These are phyloP conservation scores for Drosophila mojavensis DNA, from an alignment of 1,140 invertebrate species.

Conservation along the genomic window DNA sequence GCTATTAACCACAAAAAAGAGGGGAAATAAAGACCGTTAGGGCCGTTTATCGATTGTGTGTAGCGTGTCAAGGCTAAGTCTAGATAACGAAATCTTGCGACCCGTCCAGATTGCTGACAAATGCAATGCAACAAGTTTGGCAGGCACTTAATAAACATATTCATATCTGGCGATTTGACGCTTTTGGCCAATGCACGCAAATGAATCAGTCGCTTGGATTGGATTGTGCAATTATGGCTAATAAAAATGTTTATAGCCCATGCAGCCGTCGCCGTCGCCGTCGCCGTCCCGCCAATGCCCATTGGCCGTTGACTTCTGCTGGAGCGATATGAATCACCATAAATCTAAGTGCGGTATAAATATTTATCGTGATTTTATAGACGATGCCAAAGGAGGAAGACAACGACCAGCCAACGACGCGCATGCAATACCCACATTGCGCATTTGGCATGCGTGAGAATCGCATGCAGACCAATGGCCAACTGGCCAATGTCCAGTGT, in stretches of 20 bases:
- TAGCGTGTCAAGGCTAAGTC: constrained; percentile 52
- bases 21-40: neutral
- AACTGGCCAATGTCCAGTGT: constrained; percentile 35
- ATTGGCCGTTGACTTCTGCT: constrained; percentile 65
- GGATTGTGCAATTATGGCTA: constrained; percentile 72
- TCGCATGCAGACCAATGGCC: constrained; percentile 36
- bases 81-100: constrained; percentile 12
- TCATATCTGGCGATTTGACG: constrained; percentile 5
- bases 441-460: constrained; percentile 68
- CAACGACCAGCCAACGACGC: constrained; percentile 25
- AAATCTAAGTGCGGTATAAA: constrained; percentile 79
- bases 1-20: constrained; percentile 33
- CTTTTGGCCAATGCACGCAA: constrained; percentile 46
- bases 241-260: constrained; percentile 76
- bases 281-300: constrained; percentile 46
- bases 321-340: constrained; percentile 72
- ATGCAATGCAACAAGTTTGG: constrained; percentile 23
- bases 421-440: constrained; percentile 28
- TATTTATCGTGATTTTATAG: constrained; percentile 80
- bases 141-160: constrained; percentile 28
- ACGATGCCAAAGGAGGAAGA: constrained; percentile 32
- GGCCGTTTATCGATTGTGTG: constrained; percentile 7
- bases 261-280: neutral
- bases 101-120: constrained; percentile 53
- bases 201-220: constrained; percentile 53